phyloP scores from a whole-genome alignment of 2,888 invertebrate species.

The Euproctis similis region DNA sequence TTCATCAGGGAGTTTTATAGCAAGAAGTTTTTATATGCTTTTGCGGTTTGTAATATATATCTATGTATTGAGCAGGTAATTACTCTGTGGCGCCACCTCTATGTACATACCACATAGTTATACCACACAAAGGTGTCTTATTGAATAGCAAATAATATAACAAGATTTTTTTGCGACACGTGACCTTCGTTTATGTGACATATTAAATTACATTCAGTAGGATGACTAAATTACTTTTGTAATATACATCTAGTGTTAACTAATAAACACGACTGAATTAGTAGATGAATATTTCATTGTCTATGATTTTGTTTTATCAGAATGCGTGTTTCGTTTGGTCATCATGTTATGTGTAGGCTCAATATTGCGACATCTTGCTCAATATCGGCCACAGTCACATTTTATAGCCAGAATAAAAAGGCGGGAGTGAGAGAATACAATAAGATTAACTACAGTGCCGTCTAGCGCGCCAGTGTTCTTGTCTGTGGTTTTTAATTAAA shows the following conservation, averaged over 20 bases:
- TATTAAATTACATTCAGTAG: conserved; percentile 30
- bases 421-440: no score
- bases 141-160: conserved; percentile 28
- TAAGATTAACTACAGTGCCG: no score
- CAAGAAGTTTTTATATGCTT: conserved; percentile 30
- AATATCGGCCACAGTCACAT: conserved; percentile 9
- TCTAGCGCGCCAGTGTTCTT: no score
- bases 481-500: no score
- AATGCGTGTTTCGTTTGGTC: no score
- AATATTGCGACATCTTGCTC: conserved; percentile 27
- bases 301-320: conserved; percentile 55
- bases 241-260: conserved; percentile 43
- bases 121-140: conserved; percentile 19
- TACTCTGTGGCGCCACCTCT: conserved; percentile 43
- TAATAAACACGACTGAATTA: conserved; percentile 36
- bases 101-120: conserved; percentile 24
- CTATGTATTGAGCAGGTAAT: conserved; percentile 34
- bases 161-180: conserved; percentile 22
- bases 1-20: conserved; percentile 39
- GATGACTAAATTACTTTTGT: conserved; percentile 45
- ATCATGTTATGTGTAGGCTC: conserved; percentile 57
- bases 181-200: conserved; percentile 31
- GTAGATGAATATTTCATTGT: conserved; percentile 55
- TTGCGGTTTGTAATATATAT: conserved; percentile 41
- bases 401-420: no score